Percentiles rank a stretch among this genome's conserved stretches.
Conservation (phyloP, 2,797 vertebrate genomes). For the Lagorchestes hirsutus region DNA sequence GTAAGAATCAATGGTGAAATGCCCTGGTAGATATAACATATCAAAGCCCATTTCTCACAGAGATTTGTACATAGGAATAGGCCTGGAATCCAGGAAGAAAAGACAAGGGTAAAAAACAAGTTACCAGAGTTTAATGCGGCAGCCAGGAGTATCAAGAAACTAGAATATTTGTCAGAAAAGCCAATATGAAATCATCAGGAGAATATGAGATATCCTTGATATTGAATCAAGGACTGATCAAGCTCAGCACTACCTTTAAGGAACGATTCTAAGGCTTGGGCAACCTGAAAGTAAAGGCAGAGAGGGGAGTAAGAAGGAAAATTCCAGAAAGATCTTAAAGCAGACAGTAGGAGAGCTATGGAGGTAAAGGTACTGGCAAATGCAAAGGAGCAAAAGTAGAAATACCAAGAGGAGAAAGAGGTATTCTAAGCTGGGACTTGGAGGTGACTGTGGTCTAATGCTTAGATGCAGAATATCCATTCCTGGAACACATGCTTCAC, state of each 20-base stretch:
- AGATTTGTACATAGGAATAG: background rate
- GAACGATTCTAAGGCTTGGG: background rate
- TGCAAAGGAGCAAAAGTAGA: background rate
- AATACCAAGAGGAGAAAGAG: background rate
- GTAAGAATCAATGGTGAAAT: background rate
- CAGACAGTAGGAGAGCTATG: background rate
- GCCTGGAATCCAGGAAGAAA: background rate
- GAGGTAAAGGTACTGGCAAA: background rate
- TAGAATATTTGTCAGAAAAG: background rate
- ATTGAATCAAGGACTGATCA: background rate
- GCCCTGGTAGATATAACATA: background rate
- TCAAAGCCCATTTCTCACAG: background rate
- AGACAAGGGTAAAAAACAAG: background rate
- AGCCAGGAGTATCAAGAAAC: background rate
- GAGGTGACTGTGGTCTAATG: slow-evolving; percentile 47
- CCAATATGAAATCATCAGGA: background rate
- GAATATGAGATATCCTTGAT: background rate
- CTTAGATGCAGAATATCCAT: slow-evolving; percentile 17
- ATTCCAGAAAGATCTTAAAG: background rate
- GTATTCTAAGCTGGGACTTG: slow-evolving; percentile 19
- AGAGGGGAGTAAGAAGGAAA: background rate
- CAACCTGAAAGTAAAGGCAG: background rate
- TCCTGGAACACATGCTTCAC: slow-evolving; percentile 43
- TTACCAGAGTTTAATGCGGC: background rate
- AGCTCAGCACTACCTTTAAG: background rate